Evolutionary conservation across 2,797 vertebrate genomes (phyloP), one percentile per base, ranked within the genome.

Genomic region (Bradypus variegatus): DNA sequence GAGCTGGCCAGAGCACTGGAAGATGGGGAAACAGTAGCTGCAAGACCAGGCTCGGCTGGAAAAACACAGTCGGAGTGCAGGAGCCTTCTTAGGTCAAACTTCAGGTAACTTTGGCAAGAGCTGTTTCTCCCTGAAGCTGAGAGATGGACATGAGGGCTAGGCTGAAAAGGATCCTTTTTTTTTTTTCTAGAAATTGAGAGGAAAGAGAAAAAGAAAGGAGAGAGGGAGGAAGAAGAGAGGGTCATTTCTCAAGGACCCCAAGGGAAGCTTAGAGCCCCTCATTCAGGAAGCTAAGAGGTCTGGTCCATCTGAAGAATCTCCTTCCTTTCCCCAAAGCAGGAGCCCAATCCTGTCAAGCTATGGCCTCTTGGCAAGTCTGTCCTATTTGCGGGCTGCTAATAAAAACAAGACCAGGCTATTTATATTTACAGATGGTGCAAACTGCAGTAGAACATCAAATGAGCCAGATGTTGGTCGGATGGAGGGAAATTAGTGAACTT

Each of bases 381-480:
- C 93, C 82, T 94, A 84, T 85, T 82, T 11, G 0, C 1, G 50
- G 94, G 81, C n/a, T 81, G 94, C 88, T 92, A 86, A 93, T 91
- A 92, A 89, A 75, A 94, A 58, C 84, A 90, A 81, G 95, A 76
- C 93, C n/a, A 0, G 41, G 88, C 60, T 95, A 94, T 87, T 96
- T 94, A 77, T 92, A 65, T 93, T 95, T 95, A 48, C 93, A 58
- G 53, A 93, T 95, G 95, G 95, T 79, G 91, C 84, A 95, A 83
- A 88, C 95, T 94, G 90, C 88, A 95, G 95, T 33, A 94, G 94
- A 94, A 95, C 90, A 94, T 96, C 96, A 96, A 94, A 96, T 95
- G 89, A 78, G 84, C 94, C 94, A 95, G 95, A 96, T 94, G 96
- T 95, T 85, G 92, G 93, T 58, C 70, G 95, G 95, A 93, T 89